Conservation (phyloP, 2,888 invertebrate genomes). For the Lasius fuliginosus region DNA sequence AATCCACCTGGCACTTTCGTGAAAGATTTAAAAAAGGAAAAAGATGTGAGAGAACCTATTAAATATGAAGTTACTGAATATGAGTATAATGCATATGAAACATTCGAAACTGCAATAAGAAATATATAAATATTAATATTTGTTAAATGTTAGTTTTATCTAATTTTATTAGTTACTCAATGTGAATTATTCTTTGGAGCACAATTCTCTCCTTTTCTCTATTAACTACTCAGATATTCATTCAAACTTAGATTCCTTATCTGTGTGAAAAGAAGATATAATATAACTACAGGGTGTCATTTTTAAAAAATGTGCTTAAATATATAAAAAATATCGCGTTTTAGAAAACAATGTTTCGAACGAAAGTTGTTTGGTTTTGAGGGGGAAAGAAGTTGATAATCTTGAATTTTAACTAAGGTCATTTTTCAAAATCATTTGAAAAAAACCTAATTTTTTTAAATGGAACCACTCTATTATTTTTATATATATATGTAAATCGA, state of each 20-base stretch:
- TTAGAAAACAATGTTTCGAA: too few species aligned
- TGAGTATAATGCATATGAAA: constrained; percentile 88
- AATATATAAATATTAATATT: constrained; percentile 84
- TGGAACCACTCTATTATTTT: too few species aligned
- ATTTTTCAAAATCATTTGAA: too few species aligned
- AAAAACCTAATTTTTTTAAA: too few species aligned
- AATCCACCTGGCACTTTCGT: constrained; percentile 88
- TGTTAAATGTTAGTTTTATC: neutral
- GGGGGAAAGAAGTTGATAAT: too few species aligned
- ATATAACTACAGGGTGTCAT: neutral
- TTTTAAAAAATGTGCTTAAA: too few species aligned
- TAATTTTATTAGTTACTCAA: neutral
- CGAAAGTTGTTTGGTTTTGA: too few species aligned
- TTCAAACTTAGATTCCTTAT: neutral
- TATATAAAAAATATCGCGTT: too few species aligned
- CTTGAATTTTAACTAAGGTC: too few species aligned
- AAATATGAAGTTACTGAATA: constrained; percentile 88
- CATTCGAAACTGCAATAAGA: constrained; percentile 88
- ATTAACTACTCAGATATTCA: neutral
- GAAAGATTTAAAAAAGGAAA: constrained; percentile 78
- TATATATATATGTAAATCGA: too few species aligned
- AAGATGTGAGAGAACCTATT: constrained; percentile 67
- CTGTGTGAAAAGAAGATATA: neutral
- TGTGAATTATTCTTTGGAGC: neutral
- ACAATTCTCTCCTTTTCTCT: neutral